phyloP scores from a whole-genome alignment of 37 sponge, comb jelly and placozoan species.

The Oopsacas minuta region DNA sequence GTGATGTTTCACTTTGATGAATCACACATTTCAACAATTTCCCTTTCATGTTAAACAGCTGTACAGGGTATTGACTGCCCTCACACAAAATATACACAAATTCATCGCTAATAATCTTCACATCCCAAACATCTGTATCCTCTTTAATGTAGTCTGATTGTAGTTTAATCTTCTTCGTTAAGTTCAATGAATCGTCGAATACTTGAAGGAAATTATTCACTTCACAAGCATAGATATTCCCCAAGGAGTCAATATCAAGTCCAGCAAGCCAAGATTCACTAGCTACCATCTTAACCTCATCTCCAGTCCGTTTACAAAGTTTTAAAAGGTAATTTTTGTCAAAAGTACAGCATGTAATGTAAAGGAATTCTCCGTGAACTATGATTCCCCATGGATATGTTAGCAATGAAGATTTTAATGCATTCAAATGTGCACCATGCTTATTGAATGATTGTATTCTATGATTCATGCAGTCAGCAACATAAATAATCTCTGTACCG shows the following conservation, averaged over 20 bases:
- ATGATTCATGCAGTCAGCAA: conserved; percentile 5
- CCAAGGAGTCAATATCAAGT: neutral
- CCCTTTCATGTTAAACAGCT: neutral
- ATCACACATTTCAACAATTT: neutral
- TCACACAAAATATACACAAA: conserved; percentile 4
- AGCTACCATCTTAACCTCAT: neutral
- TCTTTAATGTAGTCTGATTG: neutral
- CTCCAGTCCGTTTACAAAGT: neutral
- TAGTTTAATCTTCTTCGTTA: neutral
- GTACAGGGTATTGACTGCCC: neutral
- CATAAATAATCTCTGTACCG: neutral
- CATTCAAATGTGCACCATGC: neutral
- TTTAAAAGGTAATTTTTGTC: neutral
- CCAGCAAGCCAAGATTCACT: neutral
- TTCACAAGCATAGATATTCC: conserved; percentile 5
- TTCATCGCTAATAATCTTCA: neutral
- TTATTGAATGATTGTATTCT: neutral
- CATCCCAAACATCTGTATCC: neutral
- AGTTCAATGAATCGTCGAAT: neutral
- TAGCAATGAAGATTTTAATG: neutral
- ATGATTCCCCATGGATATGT: neutral
- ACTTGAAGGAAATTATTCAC: neutral
- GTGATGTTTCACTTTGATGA: conserved; percentile 4
- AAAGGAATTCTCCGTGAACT: neutral
- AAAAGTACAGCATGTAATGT: neutral